Percentiles rank a stretch among this genome's conserved stretches.
Evolutionary conservation across 2,113 vertebrate species (phyloP).

Genomic region (Myiagra hebetior): DNA sequence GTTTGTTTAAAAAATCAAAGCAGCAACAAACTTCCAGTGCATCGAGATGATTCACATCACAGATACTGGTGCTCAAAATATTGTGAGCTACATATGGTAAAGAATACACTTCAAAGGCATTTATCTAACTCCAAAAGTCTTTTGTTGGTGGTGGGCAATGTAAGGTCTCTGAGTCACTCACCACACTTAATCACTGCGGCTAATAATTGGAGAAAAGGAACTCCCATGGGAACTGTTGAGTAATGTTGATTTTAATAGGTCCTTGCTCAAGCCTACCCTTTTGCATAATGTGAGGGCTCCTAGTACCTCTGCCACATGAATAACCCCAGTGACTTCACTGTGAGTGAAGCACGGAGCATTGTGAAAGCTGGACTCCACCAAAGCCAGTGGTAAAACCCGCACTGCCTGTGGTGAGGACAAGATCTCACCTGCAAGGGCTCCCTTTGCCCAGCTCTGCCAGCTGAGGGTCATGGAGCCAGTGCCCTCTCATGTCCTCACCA

Average conservation of each 20-base stretch:
- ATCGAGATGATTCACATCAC: not conserved
- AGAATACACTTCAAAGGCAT: not conserved
- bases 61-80: not conserved
- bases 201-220: not conserved
- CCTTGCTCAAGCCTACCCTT: not conserved
- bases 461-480: not conserved
- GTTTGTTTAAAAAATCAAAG: not conserved
- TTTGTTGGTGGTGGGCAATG: not conserved
- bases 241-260: not conserved
- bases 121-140: not conserved
- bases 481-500: not conserved
- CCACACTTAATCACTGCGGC: not conserved
- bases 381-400: not conserved
- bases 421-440: not conserved
- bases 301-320: not conserved
- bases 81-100: not conserved
- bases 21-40: not conserved
- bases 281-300: not conserved
- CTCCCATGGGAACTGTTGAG: not conserved
- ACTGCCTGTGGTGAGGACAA: rapidly evolving
- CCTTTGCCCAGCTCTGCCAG: not conserved
- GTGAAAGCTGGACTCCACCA: not conserved
- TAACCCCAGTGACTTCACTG: not conserved
- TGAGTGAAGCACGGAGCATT: not conserved
- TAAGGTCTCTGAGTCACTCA: not conserved